Evolutionary conservation across 1,140 invertebrate genomes (phyloP).

Genomic region (Euschistus heros): DNA sequence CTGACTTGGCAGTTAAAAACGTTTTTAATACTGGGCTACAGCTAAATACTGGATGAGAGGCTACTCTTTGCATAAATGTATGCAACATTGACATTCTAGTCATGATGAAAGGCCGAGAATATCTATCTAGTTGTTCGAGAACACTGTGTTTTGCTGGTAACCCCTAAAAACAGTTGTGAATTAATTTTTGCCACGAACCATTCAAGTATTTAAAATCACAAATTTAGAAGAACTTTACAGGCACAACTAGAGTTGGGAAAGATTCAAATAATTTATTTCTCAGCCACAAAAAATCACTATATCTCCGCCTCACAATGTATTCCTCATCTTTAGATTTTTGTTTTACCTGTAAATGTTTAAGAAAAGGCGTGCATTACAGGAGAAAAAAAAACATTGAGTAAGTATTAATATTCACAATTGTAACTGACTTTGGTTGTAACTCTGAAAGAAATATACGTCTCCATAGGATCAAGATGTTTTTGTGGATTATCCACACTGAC

Average conservation of each 20-base stretch:
- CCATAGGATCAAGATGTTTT: conserved; percentile 61
- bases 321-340: conserved; percentile 54
- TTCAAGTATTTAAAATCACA: too few species aligned
- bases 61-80: conserved; percentile 51
- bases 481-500: conserved; percentile 66
- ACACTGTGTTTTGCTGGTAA: conserved; percentile 62
- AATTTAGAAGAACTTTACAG: conserved; percentile 39
- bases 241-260: conserved; percentile 57
- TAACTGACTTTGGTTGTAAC: conserved; percentile 42
- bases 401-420: background rate
- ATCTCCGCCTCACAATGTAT: conserved; percentile 55
- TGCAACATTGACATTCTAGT: conserved; percentile 58
- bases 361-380: background rate
- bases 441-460: conserved; percentile 63
- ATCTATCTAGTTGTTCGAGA: conserved; percentile 57
- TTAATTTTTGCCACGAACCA: background rate
- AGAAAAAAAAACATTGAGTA: too few species aligned
- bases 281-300: conserved; percentile 68
- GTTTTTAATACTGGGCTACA: conserved; percentile 54
- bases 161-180: conserved; percentile 42
- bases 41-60: conserved; percentile 60
- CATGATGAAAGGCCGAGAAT: conserved; percentile 62
- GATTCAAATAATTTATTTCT: conserved; percentile 52
- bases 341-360: conserved; percentile 40
- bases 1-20: conserved; percentile 56